Conservation (phyloP, 1,140 invertebrate genomes). For the Leguminivora glycinivorella region DNA sequence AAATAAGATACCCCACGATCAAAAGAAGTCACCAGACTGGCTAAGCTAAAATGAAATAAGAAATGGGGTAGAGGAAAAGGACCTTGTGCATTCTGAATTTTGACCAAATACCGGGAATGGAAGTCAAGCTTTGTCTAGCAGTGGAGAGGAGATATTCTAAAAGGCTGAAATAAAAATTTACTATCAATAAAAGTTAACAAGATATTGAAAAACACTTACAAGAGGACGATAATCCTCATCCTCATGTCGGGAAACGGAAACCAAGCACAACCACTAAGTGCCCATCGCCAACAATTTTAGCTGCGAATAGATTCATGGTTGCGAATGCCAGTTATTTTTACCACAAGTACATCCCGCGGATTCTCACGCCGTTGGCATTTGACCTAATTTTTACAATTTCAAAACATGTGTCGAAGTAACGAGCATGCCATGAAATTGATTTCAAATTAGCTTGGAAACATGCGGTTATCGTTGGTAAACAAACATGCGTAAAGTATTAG, state of each 20-base stretch:
- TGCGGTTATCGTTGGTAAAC: conserved; percentile 19
- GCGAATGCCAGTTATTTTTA: conserved; percentile 26
- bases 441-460: conserved; percentile 25
- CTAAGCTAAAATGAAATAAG: too few relatives aligned
- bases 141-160: too few relatives aligned
- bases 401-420: conserved; percentile 17
- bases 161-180: too few relatives aligned
- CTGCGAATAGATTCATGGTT: conserved; percentile 3
- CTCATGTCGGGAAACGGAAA: neutral
- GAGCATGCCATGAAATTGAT: conserved; percentile 22
- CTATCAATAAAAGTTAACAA: too few relatives aligned
- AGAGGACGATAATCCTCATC: too few relatives aligned
- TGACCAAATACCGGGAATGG: too few relatives aligned
- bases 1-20: too few relatives aligned
- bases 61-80: too few relatives aligned
- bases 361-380: conserved; percentile 27
- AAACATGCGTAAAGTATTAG: conserved; percentile 17
- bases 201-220: too few relatives aligned
- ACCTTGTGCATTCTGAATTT: too few relatives aligned
- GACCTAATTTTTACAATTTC: conserved; percentile 24
- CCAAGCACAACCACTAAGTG: neutral
- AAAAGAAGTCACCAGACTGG: too few relatives aligned
- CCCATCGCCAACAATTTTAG: neutral
- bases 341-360: neutral
- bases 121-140: too few relatives aligned